A percentile compares a stretch with the other conserved stretches of the same genome.
phyloP scores from a whole-genome alignment of 2,888 invertebrate species.

The Coelinius sp. region DNA sequence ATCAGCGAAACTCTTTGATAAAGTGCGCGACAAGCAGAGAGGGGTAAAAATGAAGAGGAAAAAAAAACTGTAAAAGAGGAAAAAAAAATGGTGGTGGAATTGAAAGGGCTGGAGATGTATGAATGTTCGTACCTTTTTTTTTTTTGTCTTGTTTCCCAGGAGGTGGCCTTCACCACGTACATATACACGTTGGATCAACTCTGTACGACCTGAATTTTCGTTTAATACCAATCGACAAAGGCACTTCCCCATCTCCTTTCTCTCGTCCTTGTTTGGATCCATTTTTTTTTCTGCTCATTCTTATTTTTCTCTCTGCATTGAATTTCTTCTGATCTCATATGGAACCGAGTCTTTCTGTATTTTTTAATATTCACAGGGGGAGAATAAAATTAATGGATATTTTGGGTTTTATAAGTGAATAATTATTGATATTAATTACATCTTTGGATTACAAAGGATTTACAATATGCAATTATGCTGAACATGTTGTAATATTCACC shows the following conservation, averaged over 20 bases:
- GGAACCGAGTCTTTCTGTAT: background rate
- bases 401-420: no score
- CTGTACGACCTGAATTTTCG: constrained; percentile 35
- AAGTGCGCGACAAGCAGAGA: background rate
- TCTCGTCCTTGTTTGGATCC: background rate
- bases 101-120: constrained; percentile 30
- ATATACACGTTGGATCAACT: constrained; percentile 4
- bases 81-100: constrained; percentile 10
- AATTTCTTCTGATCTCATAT: background rate
- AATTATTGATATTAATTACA: background rate
- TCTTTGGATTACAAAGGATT: background rate
- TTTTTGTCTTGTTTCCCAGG: constrained; percentile 25
- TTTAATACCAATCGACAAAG: constrained; percentile 32
- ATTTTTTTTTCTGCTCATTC: background rate
- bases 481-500: no score
- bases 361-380: background rate
- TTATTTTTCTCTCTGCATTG: background rate
- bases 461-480: no score
- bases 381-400: background rate
- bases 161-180: constrained; percentile 20
- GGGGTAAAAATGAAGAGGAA: background rate
- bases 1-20: no score
- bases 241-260: constrained; percentile 15
- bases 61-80: constrained; percentile 4
- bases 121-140: background rate